These are phyloP conservation scores for Portevinia maculata DNA, from an alignment of 2,888 invertebrate genomes.

Conservation along the genomic window DNA sequence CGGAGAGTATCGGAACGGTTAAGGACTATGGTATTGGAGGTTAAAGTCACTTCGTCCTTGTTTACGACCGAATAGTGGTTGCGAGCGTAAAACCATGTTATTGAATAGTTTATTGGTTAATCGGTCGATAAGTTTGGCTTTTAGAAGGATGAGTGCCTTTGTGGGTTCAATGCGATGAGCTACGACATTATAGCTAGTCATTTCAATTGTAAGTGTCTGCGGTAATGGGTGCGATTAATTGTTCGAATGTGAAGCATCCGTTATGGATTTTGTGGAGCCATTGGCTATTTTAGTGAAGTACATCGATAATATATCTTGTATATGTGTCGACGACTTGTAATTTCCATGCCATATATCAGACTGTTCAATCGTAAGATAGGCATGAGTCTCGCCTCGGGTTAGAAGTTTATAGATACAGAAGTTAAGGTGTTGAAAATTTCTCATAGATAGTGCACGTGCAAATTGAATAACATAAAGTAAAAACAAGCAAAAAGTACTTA, in stretches of 20 bases:
- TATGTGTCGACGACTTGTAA: no score
- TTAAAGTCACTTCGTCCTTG: slow-evolving; percentile 58
- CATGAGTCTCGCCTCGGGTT: no score
- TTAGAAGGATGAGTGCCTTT: slow-evolving; percentile 53
- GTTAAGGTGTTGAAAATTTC: no score
- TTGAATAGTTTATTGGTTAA: slow-evolving; percentile 72
- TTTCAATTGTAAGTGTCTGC: slow-evolving; percentile 51
- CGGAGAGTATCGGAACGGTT: slow-evolving; percentile 9
- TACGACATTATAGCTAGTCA: slow-evolving; percentile 36
- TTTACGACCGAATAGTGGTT: slow-evolving; percentile 63
- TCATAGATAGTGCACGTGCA: no score
- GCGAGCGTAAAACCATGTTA: slow-evolving; percentile 64
- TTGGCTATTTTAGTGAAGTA: not conserved
- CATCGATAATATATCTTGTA: slow-evolving; percentile 1
- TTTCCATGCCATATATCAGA: not conserved
- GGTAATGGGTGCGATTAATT: slow-evolving; percentile 41
- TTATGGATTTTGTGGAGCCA: slow-evolving; percentile 26
- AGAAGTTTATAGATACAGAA: no score
- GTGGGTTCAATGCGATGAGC: slow-evolving; percentile 38
- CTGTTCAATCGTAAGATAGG: no score
- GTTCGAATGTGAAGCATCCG: slow-evolving; percentile 4
- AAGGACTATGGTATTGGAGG: slow-evolving; percentile 37
- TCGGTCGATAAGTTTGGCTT: slow-evolving; percentile 69
- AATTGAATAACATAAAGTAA: no score
- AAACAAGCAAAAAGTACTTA: no score